These are phyloP conservation scores for Ceratina japonica DNA, from an alignment of 1,140 invertebrate species.

Conservation along the genomic window DNA sequence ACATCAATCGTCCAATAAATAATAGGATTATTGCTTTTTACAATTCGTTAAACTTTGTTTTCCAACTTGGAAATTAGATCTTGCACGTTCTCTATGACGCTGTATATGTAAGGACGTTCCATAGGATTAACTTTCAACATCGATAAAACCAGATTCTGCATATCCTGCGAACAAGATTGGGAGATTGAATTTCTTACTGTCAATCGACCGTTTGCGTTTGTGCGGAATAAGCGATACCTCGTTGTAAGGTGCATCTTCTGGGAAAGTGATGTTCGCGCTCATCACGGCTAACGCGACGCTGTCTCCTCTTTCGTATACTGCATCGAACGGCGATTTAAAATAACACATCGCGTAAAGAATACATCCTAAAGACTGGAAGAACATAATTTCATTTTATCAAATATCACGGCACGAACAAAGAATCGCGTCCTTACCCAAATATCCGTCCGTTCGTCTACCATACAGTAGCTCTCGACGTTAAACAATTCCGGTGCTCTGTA, in stretches of 20 bases:
- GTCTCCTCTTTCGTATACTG: conserved; percentile 91
- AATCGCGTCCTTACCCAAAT: conserved; percentile 86
- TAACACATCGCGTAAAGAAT: conserved; percentile 92
- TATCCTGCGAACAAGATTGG: conserved; percentile 78
- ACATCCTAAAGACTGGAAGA: conserved; percentile 90
- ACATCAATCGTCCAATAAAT: conserved; percentile 20
- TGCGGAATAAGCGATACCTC: conserved; percentile 77
- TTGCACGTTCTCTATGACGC: conserved; percentile 82
- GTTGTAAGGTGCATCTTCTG: conserved; percentile 84
- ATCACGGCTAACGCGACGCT: conserved; percentile 92
- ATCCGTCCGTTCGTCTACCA: conserved; percentile 91
- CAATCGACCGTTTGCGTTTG: neutral
- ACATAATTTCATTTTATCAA: neutral
- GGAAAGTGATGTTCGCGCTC: conserved; percentile 88
- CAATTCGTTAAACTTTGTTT: conserved; percentile 74
- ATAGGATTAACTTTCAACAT: conserved; percentile 88
- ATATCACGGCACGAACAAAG: neutral
- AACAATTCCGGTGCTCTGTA: conserved; percentile 94
- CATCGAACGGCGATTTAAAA: conserved; percentile 92
- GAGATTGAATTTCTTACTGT: neutral
- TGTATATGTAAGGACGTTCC: conserved; percentile 88
- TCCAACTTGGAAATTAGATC: conserved; percentile 81
- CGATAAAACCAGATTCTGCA: conserved; percentile 85
- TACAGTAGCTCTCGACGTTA: conserved; percentile 89
- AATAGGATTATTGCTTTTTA: conserved; percentile 16